Conservation (phyloP, 2,888 invertebrate species). For the Deilephila porcellus region DNA sequence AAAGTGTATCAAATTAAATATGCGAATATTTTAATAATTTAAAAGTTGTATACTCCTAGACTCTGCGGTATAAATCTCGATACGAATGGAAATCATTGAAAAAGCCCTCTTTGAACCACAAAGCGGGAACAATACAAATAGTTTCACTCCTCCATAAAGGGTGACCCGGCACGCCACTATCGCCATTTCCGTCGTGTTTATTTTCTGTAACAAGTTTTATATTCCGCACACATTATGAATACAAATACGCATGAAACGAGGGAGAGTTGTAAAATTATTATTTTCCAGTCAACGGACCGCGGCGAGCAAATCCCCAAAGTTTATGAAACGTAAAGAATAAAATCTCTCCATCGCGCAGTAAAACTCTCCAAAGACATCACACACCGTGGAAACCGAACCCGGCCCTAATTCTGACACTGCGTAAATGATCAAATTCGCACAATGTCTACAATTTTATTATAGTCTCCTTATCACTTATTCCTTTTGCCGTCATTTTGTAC, state of each 20-base stretch:
- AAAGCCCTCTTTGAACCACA: not conserved
- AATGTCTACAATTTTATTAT: slow-evolving; percentile 25
- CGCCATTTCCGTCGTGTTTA: slow-evolving; percentile 26
- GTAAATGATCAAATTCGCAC: slow-evolving; percentile 30
- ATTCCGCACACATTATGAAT: slow-evolving; percentile 40
- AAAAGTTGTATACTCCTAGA: not conserved
- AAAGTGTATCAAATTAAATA: no score
- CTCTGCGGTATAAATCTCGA: no score
- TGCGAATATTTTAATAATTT: not conserved
- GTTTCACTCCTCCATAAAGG: slow-evolving; percentile 20
- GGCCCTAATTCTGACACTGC: slow-evolving; percentile 16
- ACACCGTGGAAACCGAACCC: slow-evolving; percentile 35
- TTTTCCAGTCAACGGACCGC: slow-evolving; percentile 42
- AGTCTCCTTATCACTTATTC: slow-evolving; percentile 26
- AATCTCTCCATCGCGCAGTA: slow-evolving; percentile 37
- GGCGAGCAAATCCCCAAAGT: slow-evolving; percentile 33
- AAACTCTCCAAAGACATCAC: slow-evolving; percentile 38
- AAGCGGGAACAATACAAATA: slow-evolving; percentile 35
- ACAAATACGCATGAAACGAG: slow-evolving; percentile 37
- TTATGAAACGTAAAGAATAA: slow-evolving; percentile 45
- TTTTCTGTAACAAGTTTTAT: slow-evolving; percentile 38
- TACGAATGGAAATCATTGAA: not conserved
- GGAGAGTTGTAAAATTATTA: slow-evolving; percentile 44
- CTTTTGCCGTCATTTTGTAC: slow-evolving; percentile 2
- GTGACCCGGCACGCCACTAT: slow-evolving; percentile 22